These are phyloP conservation scores for Cosmia pyralina DNA, from an alignment of 2,888 invertebrate species.

Conservation along the genomic window DNA sequence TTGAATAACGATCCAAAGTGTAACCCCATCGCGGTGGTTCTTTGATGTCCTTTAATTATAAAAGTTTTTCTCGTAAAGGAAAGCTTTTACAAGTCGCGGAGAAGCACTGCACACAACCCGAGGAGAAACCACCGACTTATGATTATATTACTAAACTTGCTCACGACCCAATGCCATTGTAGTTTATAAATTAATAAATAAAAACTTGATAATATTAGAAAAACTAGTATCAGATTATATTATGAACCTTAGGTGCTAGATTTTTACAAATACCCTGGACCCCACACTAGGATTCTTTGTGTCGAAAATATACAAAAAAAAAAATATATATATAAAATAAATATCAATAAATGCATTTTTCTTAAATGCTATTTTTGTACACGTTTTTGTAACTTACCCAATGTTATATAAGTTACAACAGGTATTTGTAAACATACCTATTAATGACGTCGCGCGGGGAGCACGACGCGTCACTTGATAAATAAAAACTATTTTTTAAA, in stretches of 20 bases:
- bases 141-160: conserved; percentile 61
- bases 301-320: no score
- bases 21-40: conserved; percentile 86
- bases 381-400: not conserved
- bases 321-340: no score
- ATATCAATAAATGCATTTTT: not conserved
- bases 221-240: no score
- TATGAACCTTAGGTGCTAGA: no score
- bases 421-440: no score
- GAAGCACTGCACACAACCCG: conserved; percentile 70
- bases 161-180: conserved; percentile 35
- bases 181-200: not conserved
- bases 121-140: conserved; percentile 66
- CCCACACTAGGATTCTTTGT: no score
- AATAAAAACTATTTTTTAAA: not conserved
- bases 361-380: conserved; percentile 3
- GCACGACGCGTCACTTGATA: no score
- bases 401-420: not conserved
- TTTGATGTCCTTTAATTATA: conserved; percentile 90
- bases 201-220: no score
- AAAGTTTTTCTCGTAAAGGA: conserved; percentile 87
- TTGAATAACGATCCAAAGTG: conserved; percentile 88
- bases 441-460: no score
- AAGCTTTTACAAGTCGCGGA: conserved; percentile 77
- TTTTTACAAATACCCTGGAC: no score